Evolutionary conservation across 2,113 vertebrate species (phyloP).

Genomic region (Monopterus albus): DNA sequence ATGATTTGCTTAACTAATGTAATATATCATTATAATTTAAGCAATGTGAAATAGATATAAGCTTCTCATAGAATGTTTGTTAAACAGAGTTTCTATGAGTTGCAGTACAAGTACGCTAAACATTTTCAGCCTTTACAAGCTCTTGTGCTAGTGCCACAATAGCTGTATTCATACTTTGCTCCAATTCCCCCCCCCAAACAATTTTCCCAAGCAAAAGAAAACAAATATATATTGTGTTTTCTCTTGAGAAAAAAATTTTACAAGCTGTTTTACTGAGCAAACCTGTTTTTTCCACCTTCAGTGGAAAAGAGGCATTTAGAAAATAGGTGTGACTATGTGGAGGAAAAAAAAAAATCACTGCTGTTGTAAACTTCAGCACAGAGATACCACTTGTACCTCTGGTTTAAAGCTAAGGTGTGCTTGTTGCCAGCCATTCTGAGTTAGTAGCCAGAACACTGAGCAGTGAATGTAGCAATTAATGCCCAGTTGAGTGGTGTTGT

Average conservation of each 20-base stretch:
- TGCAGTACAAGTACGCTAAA: neutral
- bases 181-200: constrained; percentile 3
- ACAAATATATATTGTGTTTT: constrained; percentile 59
- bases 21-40: too few relatives aligned
- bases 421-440: constrained; percentile 47
- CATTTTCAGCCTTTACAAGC: neutral
- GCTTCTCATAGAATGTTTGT: too few relatives aligned
- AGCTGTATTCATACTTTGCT: constrained; percentile 26
- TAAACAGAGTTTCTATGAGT: neutral
- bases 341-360: constrained; percentile 55
- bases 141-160: constrained; percentile 11
- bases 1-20: neutral
- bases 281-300: constrained; percentile 44
- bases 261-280: constrained; percentile 43
- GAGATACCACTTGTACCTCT: constrained; percentile 60
- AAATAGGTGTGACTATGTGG: constrained; percentile 37
- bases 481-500: constrained; percentile 67
- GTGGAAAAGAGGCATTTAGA: constrained; percentile 50
- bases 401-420: constrained; percentile 45
- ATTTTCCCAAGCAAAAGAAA: constrained; percentile 23
- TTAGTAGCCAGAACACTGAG: constrained; percentile 65
- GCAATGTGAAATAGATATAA: too few relatives aligned
- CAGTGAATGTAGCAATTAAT: constrained; percentile 76
- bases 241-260: constrained; percentile 41
- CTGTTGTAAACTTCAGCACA: constrained; percentile 56